phyloP scores from a whole-genome alignment of 1,140 invertebrate species.

The Capitella teleta region DNA sequence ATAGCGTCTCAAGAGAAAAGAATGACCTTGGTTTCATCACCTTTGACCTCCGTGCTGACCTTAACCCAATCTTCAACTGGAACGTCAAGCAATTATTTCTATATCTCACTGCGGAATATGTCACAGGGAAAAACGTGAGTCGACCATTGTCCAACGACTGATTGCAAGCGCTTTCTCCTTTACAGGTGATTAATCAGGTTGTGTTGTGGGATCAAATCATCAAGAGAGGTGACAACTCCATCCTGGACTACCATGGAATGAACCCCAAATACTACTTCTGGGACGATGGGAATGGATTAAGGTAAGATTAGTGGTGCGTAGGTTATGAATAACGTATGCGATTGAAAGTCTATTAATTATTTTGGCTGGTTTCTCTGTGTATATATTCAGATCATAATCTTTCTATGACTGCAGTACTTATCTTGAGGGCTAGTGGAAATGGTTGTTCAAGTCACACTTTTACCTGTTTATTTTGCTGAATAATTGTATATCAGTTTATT shows the following conservation, averaged over 20 bases:
- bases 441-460: too few species aligned
- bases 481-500: constrained; percentile 11
- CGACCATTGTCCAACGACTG: not conserved
- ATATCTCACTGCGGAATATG: constrained; percentile 93
- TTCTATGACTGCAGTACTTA: too few species aligned
- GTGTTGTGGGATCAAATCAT: constrained; percentile 99
- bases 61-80: constrained; percentile 93
- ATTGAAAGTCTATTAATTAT: too few species aligned
- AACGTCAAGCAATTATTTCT: constrained; percentile 98
- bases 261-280: constrained; percentile 99
- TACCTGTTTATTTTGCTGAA: not conserved
- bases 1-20: constrained; percentile 80
- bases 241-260: constrained; percentile 83
- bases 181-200: constrained; percentile 56
- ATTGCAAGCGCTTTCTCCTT: not conserved
- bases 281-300: constrained; percentile 96
- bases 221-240: constrained; percentile 77
- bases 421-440: too few species aligned
- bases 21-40: constrained; percentile 91
- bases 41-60: constrained; percentile 85
- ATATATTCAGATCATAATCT: too few species aligned
- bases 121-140: constrained; percentile 70
- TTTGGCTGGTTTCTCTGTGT: too few species aligned
- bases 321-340: too few species aligned
- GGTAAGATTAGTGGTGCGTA: constrained; percentile 48